These are phyloP conservation scores for Aptenodytes patagonicus DNA, from an alignment of 2,113 vertebrate genomes.

Conservation along the genomic window DNA sequence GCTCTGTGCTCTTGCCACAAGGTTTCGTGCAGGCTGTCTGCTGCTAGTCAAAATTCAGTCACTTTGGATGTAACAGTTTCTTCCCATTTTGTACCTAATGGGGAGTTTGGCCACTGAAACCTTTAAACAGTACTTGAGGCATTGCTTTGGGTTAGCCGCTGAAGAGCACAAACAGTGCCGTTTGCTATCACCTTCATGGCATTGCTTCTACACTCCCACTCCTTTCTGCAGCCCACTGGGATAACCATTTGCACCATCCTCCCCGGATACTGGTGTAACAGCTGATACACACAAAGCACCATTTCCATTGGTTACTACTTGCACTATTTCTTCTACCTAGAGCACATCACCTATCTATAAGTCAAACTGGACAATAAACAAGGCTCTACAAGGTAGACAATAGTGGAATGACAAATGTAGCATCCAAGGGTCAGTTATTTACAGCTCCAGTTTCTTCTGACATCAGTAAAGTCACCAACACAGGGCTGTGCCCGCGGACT, in stretches of 20 bases:
- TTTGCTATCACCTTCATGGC: background rate
- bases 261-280: background rate
- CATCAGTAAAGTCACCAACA: background rate
- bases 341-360: background rate
- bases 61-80: background rate
- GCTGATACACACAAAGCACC: background rate
- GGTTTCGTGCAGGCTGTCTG: background rate
- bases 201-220: background rate
- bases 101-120: background rate
- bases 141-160: background rate
- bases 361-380: background rate
- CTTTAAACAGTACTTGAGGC: background rate
- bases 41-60: background rate
- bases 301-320: background rate
- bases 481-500: accelerated
- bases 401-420: background rate
- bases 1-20: background rate
- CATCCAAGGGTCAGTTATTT: background rate
- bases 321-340: background rate
- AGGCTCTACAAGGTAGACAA: background rate
- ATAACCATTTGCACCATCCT: background rate
- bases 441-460: background rate
- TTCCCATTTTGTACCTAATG: background rate
- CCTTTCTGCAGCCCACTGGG: background rate
- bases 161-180: background rate